Evolutionary conservation across 2,888 invertebrate genomes (phyloP).

Genomic region (Limenitis camilla): DNA sequence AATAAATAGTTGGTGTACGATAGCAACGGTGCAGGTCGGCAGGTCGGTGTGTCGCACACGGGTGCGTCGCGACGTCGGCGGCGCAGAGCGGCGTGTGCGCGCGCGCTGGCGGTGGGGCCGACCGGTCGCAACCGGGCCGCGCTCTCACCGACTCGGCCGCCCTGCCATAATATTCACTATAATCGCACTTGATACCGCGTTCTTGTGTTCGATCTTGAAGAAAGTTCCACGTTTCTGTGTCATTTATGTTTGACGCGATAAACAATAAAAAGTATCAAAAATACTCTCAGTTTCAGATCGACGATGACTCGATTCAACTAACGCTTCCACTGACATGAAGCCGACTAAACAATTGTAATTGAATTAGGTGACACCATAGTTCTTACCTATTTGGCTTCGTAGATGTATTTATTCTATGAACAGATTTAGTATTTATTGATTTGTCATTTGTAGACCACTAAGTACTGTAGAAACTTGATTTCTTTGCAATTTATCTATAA

Average conservation of each 20-base stretch:
- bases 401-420: conserved; percentile 10
- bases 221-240: conserved; percentile 71
- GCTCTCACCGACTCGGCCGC: conserved; percentile 61
- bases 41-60: conserved; percentile 45
- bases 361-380: conserved; percentile 55
- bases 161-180: conserved; percentile 57
- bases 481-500: conserved; percentile 2
- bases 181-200: conserved; percentile 71
- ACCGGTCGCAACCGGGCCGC: conserved; percentile 73
- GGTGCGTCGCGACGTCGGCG: conserved; percentile 71
- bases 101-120: conserved; percentile 58
- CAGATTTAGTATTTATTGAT: conserved; percentile 18
- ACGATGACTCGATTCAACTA: conserved; percentile 26
- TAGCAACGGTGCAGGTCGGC: conserved; percentile 35
- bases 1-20: conserved; percentile 29
- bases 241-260: conserved; percentile 34
- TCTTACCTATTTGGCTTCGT: conserved; percentile 48
- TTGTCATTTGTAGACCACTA: conserved; percentile 7
- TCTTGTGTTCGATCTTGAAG: conserved; percentile 55
- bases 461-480: conserved; percentile 2
- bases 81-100: conserved; percentile 55
- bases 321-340: conserved; percentile 34
- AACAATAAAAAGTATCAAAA: conserved; percentile 25
- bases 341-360: conserved; percentile 52
- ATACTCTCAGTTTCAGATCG: conserved; percentile 28